Base-by-base conservation (phyloP, 1,140 invertebrate species). In the Nylanderia fulva region DNA sequence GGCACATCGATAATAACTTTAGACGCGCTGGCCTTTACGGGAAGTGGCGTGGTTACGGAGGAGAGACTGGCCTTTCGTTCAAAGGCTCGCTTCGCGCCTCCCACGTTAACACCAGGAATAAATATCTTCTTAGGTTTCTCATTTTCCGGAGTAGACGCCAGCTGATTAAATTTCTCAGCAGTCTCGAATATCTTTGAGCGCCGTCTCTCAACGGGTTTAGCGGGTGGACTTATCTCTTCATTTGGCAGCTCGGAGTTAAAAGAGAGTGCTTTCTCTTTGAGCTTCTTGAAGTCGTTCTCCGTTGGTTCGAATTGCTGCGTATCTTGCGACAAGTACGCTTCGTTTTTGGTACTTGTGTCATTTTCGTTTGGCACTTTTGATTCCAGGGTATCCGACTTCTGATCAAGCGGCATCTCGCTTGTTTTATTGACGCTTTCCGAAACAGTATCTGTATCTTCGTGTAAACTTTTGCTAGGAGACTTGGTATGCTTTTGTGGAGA, bases 21-120 rank as follows among this genome's bases (percentile, higher is more conserved):
- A 2, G 93, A 89, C 7, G 91, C 86, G 85, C 92, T 90, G 21
- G 79, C 82, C 7, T 80, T 33, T 0, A 86, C 80, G 4, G 92
- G 83, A 6, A 58, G 66, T 2, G 94, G 93, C 84, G 88, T 93
- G 82, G 90, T 95, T 15, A 90, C 94, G 60, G 90, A 96, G 0
- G 95, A 97, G 48, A 96, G 95, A 87, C 96, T 97, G 36, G 96
- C 97, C 94, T 97, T 96, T 39, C 97, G 95, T 90, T 98, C 98
- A 92, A 98, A 98, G 88, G 97, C 97, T 87, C 97, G 96, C 88
- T 98, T 98, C 74, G 97, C 97, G 91, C 97, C 98, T 76, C 97
- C 97, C 2, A 98, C 97, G 91, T 97, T 97, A 15, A 98, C 97
- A 36, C 96, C 97, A 18, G 97, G 97, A 91, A 98, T 97, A 85